Percentiles rank a stretch among this genome's conserved stretches.
Conservation (phyloP, 2,113 vertebrate species). For the Trogon melanurus region DNA sequence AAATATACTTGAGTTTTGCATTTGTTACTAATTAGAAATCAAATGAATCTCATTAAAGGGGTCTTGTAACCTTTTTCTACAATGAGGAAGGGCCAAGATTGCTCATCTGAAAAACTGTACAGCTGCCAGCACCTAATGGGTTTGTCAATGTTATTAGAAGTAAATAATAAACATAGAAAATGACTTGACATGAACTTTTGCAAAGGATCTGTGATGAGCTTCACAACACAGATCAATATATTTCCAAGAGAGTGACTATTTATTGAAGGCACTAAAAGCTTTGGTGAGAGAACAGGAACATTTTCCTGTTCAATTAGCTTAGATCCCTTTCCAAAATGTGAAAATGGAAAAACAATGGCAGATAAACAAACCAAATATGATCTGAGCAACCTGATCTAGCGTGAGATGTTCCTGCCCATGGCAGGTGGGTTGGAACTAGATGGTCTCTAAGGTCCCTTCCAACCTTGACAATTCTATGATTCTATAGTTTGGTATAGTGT, state of each 20-base stretch:
- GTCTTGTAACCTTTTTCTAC: constrained; percentile 22
- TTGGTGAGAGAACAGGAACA: not conserved
- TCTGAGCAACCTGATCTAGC: no score
- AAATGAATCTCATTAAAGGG: constrained; percentile 56
- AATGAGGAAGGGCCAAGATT: constrained; percentile 25
- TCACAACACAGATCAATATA: constrained; percentile 43
- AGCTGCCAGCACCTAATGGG: constrained; percentile 40
- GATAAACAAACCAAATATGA: not conserved
- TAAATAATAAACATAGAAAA: constrained; percentile 71
- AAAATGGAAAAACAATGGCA: not conserved
- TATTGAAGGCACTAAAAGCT: not conserved
- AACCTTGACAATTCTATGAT: no score
- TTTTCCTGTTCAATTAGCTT: not conserved
- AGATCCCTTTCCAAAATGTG: not conserved
- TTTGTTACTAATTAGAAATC: constrained; percentile 65
- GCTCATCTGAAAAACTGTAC: constrained; percentile 31
- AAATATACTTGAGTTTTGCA: constrained; percentile 53
- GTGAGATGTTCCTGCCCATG: no score
- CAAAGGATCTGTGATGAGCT: constrained; percentile 3
- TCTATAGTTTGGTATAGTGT: not conserved
- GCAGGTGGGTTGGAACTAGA: no score
- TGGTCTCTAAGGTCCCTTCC: no score
- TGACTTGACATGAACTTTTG: constrained; percentile 52
- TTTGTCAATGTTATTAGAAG: constrained; percentile 47
- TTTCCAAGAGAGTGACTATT: constrained; percentile 28